A percentile compares a stretch with the other conserved stretches of the same genome.
These are phyloP conservation scores for Antedon bifida DNA, from an alignment of 35 echinoderm and acorn worm genomes.

Conservation along the genomic window DNA sequence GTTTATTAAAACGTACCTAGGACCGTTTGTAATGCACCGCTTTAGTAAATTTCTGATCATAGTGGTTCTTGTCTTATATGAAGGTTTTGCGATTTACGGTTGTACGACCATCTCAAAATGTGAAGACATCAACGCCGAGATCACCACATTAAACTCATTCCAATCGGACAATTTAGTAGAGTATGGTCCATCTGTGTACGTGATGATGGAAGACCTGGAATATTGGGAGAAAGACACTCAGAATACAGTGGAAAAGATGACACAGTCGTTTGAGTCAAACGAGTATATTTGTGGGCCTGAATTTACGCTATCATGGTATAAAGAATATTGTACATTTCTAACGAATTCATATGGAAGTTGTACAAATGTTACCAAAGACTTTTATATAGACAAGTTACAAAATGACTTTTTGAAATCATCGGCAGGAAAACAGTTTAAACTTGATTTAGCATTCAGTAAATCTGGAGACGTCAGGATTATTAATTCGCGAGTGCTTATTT, in stretches of 20 bases:
- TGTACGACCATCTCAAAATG: slow-evolving; percentile 37
- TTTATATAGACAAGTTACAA: slow-evolving; percentile 22
- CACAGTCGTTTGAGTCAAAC: slow-evolving; percentile 5
- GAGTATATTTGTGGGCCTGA: slow-evolving; percentile 9
- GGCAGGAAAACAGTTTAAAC: slow-evolving; percentile 28
- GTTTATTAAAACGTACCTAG: slow-evolving; percentile 37
- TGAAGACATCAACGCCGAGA: slow-evolving; percentile 30
- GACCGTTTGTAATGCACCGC: slow-evolving; percentile 33
- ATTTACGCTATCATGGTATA: slow-evolving; percentile 37
- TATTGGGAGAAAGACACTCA: slow-evolving; percentile 46
- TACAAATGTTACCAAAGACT: slow-evolving; percentile 1
- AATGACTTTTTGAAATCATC: slow-evolving; percentile 36
- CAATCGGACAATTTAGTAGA: slow-evolving; percentile 28
- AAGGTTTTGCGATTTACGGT: slow-evolving; percentile 33
- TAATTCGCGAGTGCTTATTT: slow-evolving; percentile 30
- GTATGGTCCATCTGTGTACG: slow-evolving; percentile 40
- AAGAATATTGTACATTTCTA: slow-evolving; percentile 14
- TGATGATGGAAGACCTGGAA: slow-evolving; percentile 26
- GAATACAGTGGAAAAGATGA: slow-evolving; percentile 5
- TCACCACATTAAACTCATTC: slow-evolving; percentile 22
- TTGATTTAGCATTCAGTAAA: slow-evolving; percentile 48
- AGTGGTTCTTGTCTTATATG: slow-evolving; percentile 17
- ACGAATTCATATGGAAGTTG: neutral
- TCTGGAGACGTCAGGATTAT: slow-evolving; percentile 20
- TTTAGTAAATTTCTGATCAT: slow-evolving; percentile 23